These are phyloP conservation scores for Halcyon chelicuti DNA, from an alignment of 2,797 vertebrate species.

Conservation along the genomic window DNA sequence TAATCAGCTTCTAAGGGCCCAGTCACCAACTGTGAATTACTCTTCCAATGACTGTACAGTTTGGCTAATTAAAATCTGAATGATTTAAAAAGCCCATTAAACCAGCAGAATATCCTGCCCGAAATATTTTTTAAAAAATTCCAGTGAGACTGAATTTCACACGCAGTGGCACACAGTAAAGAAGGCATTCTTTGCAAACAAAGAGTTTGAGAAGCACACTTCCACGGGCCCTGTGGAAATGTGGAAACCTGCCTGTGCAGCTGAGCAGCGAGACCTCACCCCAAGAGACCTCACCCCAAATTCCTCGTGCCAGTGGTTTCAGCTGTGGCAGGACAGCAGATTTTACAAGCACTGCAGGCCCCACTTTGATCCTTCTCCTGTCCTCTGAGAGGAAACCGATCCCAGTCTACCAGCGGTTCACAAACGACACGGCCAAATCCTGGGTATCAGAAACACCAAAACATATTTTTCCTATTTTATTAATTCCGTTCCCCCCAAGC, in stretches of 20 bases:
- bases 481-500: neutral
- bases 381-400: constrained; percentile 19
- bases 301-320: neutral
- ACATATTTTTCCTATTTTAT: neutral
- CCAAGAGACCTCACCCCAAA: neutral
- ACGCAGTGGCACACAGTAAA: neutral
- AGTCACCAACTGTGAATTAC: neutral
- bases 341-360: constrained; percentile 12
- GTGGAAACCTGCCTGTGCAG: neutral
- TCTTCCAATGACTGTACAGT: neutral
- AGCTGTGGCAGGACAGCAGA: neutral
- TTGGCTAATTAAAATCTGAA: neutral
- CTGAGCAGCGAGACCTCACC: neutral
- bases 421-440: neutral
- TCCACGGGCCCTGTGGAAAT: neutral
- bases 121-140: neutral
- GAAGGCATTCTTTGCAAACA: neutral
- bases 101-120: neutral
- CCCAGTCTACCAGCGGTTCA: neutral
- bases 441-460: neutral
- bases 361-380: neutral
- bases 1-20: neutral
- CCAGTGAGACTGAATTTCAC: neutral
- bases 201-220: neutral
- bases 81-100: neutral